Evolutionary conservation across 2,113 vertebrate genomes (phyloP).

Genomic region (Mormyrus iriodes): DNA sequence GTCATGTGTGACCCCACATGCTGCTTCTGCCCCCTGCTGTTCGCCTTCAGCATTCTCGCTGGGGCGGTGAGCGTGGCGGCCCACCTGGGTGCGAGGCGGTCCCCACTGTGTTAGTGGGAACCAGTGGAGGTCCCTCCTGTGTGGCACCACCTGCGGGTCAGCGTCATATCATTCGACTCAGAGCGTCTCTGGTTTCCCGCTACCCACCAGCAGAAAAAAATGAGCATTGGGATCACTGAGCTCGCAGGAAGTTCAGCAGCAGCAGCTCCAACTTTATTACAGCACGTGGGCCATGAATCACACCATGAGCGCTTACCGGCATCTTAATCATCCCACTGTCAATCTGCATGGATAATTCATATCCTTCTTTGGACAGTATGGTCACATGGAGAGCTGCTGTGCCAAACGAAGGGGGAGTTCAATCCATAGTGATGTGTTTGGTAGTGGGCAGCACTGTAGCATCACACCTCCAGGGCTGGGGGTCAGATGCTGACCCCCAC

Average conservation of each 20-base stretch:
- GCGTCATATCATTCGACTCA: slow-evolving; percentile 16
- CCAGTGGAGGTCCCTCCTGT: neutral
- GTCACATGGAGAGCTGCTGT: neutral
- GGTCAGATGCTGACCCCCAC: neutral
- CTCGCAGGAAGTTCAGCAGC: neutral
- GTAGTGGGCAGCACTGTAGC: neutral
- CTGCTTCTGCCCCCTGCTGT: neutral
- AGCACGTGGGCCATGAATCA: slow-evolving; percentile 9
- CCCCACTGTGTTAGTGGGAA: slow-evolving; percentile 12
- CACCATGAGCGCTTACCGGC: neutral
- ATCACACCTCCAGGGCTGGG: neutral
- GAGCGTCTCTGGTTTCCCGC: slow-evolving; percentile 1
- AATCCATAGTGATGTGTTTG: slow-evolving; percentile 6
- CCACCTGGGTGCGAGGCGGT: neutral
- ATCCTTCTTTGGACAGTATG: neutral
- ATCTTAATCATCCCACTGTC: slow-evolving; percentile 2
- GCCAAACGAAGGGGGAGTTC: neutral
- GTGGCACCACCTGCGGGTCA: slow-evolving; percentile 8
- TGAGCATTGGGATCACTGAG: slow-evolving; percentile 3
- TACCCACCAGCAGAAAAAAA: slow-evolving; percentile 15
- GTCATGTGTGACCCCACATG: neutral
- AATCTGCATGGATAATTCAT: neutral
- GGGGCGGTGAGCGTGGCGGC: neutral
- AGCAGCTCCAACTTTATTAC: slow-evolving; percentile 15
- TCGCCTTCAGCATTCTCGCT: slow-evolving; percentile 6